A percentile compares a stretch with the other conserved stretches of the same genome.
Conservation (phyloP, 2,888 invertebrate species). For the Polyommatus iphigenia region DNA sequence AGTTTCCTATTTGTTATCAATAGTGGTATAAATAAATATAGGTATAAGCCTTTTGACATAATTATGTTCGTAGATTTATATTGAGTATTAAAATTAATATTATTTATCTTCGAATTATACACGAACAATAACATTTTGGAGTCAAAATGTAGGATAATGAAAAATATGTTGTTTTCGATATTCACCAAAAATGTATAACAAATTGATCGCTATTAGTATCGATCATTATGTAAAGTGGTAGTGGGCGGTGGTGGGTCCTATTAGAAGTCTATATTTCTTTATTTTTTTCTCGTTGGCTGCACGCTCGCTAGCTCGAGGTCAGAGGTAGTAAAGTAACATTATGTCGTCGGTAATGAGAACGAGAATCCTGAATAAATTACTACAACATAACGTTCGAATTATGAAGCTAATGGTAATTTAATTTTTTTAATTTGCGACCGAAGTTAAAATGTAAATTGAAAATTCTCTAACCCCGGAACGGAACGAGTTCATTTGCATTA, state of each 20-base stretch:
- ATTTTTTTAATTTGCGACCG: constrained; percentile 22
- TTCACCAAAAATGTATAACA: constrained; percentile 8
- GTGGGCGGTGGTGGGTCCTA: constrained; percentile 18
- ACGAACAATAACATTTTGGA: not conserved
- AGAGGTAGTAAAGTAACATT: constrained; percentile 9
- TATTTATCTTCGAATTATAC: not conserved
- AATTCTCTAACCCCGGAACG: constrained; percentile 31
- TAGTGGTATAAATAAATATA: not conserved
- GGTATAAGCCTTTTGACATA: not conserved
- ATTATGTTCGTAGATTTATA: not conserved
- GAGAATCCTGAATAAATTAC: constrained; percentile 18
- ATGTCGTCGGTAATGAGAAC: constrained; percentile 11
- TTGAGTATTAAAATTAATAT: constrained; percentile 3
- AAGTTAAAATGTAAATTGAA: constrained; percentile 30
- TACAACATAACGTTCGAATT: constrained; percentile 1
- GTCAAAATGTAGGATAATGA: not conserved
- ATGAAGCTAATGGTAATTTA: constrained; percentile 25
- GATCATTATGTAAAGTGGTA: constrained; percentile 11
- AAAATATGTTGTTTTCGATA: constrained; percentile 5
- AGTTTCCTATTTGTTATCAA: constrained; percentile 10
- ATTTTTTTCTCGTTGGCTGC: not conserved
- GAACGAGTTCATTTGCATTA: constrained; percentile 32
- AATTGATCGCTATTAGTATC: constrained; percentile 10
- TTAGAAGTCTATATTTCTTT: constrained; percentile 14
- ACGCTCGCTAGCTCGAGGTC: constrained; percentile 11